phyloP scores from a whole-genome alignment of 2,797 vertebrate genomes.

The Urophycis tenuis region DNA sequence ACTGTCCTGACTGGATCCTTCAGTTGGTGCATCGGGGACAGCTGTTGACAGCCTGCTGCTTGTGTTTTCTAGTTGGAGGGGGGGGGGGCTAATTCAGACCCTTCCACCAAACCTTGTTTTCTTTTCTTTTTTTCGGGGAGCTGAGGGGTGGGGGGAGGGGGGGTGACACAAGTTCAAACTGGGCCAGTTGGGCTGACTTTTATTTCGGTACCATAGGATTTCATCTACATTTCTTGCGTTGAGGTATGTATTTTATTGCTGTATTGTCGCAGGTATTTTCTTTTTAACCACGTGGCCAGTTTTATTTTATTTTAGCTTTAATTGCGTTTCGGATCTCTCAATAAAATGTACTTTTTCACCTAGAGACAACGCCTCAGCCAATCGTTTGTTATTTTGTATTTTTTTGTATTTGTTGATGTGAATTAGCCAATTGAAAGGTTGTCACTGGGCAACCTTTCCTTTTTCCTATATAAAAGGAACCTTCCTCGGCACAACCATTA shows the following conservation, averaged over 20 bases:
- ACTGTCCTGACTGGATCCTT: too few relatives aligned
- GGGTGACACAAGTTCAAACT: not conserved
- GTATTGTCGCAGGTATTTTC: slow-evolving; percentile 25
- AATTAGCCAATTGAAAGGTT: not conserved
- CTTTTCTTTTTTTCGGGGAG: too few relatives aligned
- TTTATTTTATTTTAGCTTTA: slow-evolving; percentile 26
- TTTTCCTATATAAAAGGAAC: not conserved
- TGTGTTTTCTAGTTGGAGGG: not conserved
- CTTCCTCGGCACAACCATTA: not conserved
- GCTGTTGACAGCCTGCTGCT: not conserved
- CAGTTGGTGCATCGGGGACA: too few relatives aligned
- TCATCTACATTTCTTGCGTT: slow-evolving; percentile 19
- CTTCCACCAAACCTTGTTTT: not conserved
- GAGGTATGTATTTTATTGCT: slow-evolving; percentile 26
- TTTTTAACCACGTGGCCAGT: slow-evolving; percentile 18
- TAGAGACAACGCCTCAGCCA: not conserved
- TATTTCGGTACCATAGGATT: too few relatives aligned
- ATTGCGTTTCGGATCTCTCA: slow-evolving; percentile 29
- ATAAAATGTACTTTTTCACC: slow-evolving; percentile 40
- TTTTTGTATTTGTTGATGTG: not conserved
- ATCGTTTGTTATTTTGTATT: not conserved
- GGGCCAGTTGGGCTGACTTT: not conserved
- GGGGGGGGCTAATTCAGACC: not conserved
- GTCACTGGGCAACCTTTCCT: not conserved
- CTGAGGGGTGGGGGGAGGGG: too few relatives aligned